Evolutionary conservation across 2,113 vertebrate genomes (phyloP).

Genomic region (Balaenoptera acutorostrata): DNA sequence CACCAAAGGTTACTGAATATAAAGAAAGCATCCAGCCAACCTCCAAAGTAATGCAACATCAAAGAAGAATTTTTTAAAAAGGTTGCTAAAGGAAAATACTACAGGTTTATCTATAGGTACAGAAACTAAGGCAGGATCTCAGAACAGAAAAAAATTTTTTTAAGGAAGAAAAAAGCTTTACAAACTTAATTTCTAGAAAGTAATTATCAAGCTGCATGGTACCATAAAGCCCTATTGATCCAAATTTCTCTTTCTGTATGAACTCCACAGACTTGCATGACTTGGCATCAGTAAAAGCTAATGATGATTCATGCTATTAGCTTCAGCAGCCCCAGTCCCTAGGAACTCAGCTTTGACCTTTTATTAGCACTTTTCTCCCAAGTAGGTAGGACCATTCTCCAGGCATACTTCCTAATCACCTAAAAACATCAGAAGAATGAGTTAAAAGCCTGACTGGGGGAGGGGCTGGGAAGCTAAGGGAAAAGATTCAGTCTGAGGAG

Average conservation of each 20-base stretch:
- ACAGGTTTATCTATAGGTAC: neutral
- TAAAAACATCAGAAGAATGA: conserved; percentile 50
- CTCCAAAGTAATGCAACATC: neutral
- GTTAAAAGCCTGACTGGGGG: conserved; percentile 2
- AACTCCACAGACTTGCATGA: conserved; percentile 67
- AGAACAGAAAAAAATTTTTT: conserved; percentile 24
- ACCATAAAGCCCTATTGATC: conserved; percentile 51
- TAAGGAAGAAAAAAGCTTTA: conserved; percentile 22
- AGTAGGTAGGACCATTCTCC: conserved; percentile 51
- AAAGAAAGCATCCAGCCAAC: neutral
- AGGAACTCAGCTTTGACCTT: conserved; percentile 55
- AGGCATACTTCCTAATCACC: conserved; percentile 38
- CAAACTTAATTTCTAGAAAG: conserved; percentile 64
- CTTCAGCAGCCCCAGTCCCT: neutral
- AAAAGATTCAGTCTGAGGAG: neutral
- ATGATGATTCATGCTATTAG: conserved; percentile 62
- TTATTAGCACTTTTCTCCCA: conserved; percentile 35
- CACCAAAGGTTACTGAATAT: neutral
- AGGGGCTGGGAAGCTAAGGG: neutral
- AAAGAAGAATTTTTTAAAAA: neutral
- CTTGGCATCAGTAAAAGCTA: conserved; percentile 67
- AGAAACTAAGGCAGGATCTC: conserved; percentile 2
- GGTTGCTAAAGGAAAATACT: neutral
- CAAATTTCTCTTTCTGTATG: conserved; percentile 63
- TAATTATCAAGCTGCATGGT: conserved; percentile 66